phyloP scores from a whole-genome alignment of 1,140 invertebrate species.

The Eumaeus atala region DNA sequence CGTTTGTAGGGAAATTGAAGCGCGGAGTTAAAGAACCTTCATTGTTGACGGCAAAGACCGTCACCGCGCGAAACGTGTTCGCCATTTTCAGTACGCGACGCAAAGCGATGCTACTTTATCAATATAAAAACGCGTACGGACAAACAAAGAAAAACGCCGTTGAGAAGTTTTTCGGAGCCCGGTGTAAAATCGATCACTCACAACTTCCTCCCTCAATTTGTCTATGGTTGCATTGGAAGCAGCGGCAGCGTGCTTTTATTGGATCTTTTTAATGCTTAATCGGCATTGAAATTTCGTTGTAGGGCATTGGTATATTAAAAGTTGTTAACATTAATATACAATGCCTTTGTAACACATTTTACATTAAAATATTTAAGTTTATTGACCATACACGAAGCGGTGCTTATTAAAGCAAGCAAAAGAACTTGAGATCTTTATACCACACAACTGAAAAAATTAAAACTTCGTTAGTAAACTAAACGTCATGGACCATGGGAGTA shows the following conservation, averaged over 20 bases:
- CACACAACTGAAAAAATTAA: no score
- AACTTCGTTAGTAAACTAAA: no score
- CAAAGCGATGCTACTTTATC: slow-evolving; percentile 42
- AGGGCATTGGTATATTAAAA: no score
- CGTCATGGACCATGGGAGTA: no score
- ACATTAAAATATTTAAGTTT: no score
- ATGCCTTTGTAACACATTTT: no score
- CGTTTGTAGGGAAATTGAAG: slow-evolving; percentile 80
- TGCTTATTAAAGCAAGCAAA: no score
- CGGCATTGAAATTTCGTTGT: background rate
- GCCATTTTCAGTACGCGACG: slow-evolving; percentile 76
- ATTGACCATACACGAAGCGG: no score
- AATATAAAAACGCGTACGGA: slow-evolving; percentile 50
- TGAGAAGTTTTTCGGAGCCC: slow-evolving; percentile 63
- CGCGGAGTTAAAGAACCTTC: slow-evolving; percentile 79
- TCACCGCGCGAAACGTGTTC: slow-evolving; percentile 81
- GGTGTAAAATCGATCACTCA: slow-evolving; percentile 73
- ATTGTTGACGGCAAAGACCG: slow-evolving; percentile 80
- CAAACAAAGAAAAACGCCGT: slow-evolving; percentile 72
- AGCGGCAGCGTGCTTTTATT: slow-evolving; percentile 53
- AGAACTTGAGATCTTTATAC: no score
- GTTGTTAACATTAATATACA: no score
- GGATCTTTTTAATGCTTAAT: slow-evolving; percentile 26
- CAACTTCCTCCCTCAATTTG: slow-evolving; percentile 63
- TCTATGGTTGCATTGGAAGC: slow-evolving; percentile 59